Base-by-base conservation (phyloP, 2,888 invertebrate genomes). In the Drosophila mimetica region DNA sequence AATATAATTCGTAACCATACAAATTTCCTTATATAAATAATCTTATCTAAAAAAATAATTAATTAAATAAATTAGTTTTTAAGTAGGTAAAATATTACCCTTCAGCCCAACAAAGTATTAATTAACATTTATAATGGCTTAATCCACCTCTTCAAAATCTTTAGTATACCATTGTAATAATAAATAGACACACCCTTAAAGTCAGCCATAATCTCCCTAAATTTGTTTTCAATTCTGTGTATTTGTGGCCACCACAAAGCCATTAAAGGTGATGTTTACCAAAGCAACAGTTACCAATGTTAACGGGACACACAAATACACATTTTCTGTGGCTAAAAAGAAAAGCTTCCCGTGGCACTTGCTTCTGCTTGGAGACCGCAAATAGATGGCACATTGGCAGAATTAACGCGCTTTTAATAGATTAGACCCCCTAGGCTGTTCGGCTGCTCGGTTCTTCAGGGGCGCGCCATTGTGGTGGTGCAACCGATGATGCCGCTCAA, bases 271-370 rank as follows among this genome's bases (percentile, higher is more conserved):
- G 58, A 47, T 50, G 64, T 64, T 69, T 61, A 51, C 59, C 64
- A 71, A 75, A 65, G 75, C 69, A 72, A 64, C 75, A 85, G 76
- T 70, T 75, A 63, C 58, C 69, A 69, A 65, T 81, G 58, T 63
- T 65, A 60, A 57, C 54, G 46, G 41, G 42, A 34, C 14, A 16
- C 20, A 30, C 30, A 36, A 58, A 18, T 41, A 32, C 57, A 18
- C 39, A 22, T 18, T 30, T 28, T 37, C 25, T 8, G 34, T 11
- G 28, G 28, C 16, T 9, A 13, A 46, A 16, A 30, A 30, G 16
- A 36, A 57, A 69, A 47, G 34, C 57, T 69, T 13, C 7, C 16
- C 30, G 5, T 44, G 42, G 48, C 34, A 73, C 46, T 34, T 55
- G 25, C 59, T 44, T 8, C 13, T 51, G 36, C 28, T 46, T 51